phyloP scores from a whole-genome alignment of 2,888 invertebrate species.

The Pachycephus smyrnensis region DNA sequence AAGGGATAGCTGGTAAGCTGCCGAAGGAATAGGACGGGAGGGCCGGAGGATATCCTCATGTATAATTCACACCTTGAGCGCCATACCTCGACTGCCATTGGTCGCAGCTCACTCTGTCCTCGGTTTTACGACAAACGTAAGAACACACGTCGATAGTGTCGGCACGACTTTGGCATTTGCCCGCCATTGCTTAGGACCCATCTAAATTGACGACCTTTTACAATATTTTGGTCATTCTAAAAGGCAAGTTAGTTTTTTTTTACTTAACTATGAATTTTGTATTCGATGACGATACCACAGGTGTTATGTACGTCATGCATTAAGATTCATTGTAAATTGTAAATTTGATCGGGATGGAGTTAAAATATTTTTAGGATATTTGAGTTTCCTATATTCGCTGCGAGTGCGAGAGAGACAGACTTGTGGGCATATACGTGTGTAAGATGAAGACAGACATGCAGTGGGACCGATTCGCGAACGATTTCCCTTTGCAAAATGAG shows the following conservation, averaged over 20 bases:
- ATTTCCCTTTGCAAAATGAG: no score
- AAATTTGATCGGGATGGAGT: neutral
- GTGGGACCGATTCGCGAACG: no score
- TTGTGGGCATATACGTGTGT: no score
- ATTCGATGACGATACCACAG: neutral
- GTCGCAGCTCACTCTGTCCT: constrained; percentile 51
- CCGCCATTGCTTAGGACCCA: neutral
- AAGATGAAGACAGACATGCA: no score
- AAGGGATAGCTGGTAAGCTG: constrained; percentile 15
- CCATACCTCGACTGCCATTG: constrained; percentile 63
- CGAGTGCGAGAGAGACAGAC: no score
- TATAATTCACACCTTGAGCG: constrained; percentile 67
- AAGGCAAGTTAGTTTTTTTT: neutral
- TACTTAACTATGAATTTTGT: neutral
- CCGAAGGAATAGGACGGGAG: constrained; percentile 23
- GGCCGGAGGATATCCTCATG: constrained; percentile 58
- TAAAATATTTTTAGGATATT: neutral
- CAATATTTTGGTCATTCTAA: neutral
- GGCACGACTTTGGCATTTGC: constrained; percentile 1
- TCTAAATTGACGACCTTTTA: neutral
- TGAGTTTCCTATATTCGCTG: no score
- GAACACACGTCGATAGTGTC: constrained; percentile 38
- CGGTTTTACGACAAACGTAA: constrained; percentile 58
- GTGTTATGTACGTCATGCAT: neutral
- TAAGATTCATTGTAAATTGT: no score